Evolutionary conservation across 2,113 vertebrate genomes (phyloP).

Genomic region (Perognathus longimembris): DNA sequence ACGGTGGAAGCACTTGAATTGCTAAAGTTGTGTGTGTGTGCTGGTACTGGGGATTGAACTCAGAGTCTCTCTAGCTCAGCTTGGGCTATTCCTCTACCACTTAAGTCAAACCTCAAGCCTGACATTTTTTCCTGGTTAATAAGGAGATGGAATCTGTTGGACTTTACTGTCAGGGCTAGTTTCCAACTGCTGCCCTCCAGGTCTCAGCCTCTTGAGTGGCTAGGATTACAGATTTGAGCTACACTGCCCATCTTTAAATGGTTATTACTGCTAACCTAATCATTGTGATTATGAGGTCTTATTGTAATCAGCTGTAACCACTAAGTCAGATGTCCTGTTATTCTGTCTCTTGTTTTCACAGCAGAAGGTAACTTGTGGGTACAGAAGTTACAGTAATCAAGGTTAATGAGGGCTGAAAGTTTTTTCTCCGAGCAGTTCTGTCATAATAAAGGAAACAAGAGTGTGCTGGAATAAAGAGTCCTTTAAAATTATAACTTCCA

Average conservation of each 20-base stretch:
- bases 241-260: background rate
- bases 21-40: background rate
- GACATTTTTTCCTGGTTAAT: too few species aligned
- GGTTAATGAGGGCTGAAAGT: slow-evolving; percentile 1
- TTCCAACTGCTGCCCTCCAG: too few species aligned
- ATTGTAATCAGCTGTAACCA: background rate
- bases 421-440: background rate
- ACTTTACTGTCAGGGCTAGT: too few species aligned
- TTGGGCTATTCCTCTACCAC: too few species aligned
- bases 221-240: too few species aligned
- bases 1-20: background rate
- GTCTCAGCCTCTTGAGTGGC: too few species aligned
- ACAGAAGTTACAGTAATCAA: background rate
- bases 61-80: background rate
- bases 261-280: background rate
- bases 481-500: too few species aligned
- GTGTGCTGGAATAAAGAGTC: background rate
- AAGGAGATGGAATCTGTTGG: too few species aligned
- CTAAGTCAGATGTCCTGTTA: background rate
- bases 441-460: background rate
- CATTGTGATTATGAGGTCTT: slow-evolving; percentile 1
- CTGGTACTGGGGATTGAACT: background rate
- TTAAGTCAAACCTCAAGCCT: too few species aligned
- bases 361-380: background rate
- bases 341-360: background rate